A percentile compares a stretch with the other conserved stretches of the same genome.
Conservation (phyloP, 2,113 vertebrate species). For the Zootoca vivipara region DNA sequence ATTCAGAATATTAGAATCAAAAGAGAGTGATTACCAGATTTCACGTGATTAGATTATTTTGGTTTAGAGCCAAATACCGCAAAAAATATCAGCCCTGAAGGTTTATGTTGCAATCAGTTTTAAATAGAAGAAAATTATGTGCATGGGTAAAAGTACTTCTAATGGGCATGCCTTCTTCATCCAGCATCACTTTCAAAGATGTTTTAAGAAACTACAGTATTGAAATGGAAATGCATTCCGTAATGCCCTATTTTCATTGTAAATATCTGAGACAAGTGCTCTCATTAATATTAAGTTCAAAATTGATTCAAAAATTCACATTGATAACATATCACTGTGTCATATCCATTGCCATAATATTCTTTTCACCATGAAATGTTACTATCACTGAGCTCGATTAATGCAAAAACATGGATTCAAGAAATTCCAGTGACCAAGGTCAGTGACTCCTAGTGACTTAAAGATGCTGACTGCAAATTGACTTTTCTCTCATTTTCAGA, state of each 20-base stretch:
- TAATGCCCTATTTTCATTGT: not conserved
- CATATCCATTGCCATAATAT: not conserved
- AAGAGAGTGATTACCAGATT: not conserved
- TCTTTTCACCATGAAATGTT: not conserved
- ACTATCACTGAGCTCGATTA: not conserved
- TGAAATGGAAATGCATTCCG: not conserved
- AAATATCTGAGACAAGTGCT: not conserved
- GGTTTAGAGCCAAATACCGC: not conserved
- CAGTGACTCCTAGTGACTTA: not conserved
- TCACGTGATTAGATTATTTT: not conserved
- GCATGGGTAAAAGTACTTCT: not conserved
- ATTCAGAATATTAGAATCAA: not conserved
- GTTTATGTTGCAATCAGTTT: not conserved
- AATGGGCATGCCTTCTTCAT: not conserved
- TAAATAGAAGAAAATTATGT: not conserved
- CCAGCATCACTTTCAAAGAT: not conserved
- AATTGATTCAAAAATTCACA: not conserved
- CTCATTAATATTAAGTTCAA: not conserved
- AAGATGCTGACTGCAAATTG: conserved; percentile 41
- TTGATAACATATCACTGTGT: not conserved
- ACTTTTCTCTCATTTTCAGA: conserved; percentile 77
- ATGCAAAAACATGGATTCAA: not conserved
- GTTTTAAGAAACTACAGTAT: not conserved
- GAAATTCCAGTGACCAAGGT: not conserved
- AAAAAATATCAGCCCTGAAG: not conserved